phyloP scores from a whole-genome alignment of 1,140 invertebrate species.

The Lepidurus apus region DNA sequence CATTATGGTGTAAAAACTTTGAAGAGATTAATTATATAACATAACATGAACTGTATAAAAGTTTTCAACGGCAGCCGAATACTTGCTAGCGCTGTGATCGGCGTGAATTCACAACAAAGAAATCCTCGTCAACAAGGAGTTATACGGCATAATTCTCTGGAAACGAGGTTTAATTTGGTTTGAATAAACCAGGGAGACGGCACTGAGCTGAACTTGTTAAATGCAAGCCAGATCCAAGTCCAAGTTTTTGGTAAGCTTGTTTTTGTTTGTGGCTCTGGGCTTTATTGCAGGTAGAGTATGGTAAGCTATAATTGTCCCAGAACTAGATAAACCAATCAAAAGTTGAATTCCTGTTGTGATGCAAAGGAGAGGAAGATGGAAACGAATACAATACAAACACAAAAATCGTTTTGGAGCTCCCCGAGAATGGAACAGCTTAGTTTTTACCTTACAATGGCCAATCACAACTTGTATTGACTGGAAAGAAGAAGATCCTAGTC shows the following conservation, averaged over 20 bases:
- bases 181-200: no score
- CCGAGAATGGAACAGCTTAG: slow-evolving; percentile 62
- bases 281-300: slow-evolving; percentile 15
- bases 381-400: slow-evolving; percentile 4
- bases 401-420: background rate
- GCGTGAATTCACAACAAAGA: no score
- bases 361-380: background rate
- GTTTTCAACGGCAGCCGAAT: no score
- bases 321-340: background rate
- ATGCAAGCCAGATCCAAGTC: background rate
- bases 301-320: background rate
- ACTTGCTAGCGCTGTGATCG: no score
- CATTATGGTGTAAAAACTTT: no score
- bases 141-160: no score
- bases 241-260: background rate
- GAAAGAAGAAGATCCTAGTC: slow-evolving; percentile 53
- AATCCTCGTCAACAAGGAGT: no score
- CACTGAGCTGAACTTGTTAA: background rate
- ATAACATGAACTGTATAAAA: no score
- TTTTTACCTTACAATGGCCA: slow-evolving; percentile 77
- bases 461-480: slow-evolving; percentile 65
- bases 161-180: no score
- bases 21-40: no score
- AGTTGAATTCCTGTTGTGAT: background rate
- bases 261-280: background rate